Conservation (phyloP, 1,140 invertebrate genomes). For the Lepidurus arcticus region DNA sequence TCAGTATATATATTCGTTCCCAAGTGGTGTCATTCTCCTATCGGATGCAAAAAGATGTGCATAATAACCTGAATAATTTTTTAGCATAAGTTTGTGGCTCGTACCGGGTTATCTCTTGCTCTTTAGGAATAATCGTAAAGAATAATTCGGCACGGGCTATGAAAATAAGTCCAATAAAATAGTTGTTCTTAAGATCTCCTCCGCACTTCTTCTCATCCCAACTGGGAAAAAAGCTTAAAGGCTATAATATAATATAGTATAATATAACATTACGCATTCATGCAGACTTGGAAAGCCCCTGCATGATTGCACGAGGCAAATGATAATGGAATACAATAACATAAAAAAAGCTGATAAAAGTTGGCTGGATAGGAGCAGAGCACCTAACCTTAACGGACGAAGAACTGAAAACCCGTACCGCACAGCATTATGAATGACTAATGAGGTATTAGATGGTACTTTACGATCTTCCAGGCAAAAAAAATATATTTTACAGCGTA, state of each 20-base stretch:
- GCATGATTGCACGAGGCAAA: constrained; percentile 14
- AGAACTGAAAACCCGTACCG: constrained; percentile 14
- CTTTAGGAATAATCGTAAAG: neutral
- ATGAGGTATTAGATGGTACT: constrained; percentile 19
- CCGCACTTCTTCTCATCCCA: neutral
- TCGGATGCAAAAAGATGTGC: neutral
- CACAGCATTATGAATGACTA: constrained; percentile 19
- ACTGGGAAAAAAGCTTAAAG: neutral
- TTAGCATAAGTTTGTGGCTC: neutral
- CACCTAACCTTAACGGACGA: neutral
- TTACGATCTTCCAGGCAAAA: neutral
- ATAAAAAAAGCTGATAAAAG: constrained; percentile 14
- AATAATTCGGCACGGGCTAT: neutral
- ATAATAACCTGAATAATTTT: neutral
- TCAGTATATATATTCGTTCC: neutral
- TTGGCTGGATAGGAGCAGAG: constrained; percentile 6
- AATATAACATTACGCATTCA: constrained; percentile 17
- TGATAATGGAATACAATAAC: constrained; percentile 16
- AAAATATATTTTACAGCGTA: constrained; percentile 7
- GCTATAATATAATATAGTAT: neutral
- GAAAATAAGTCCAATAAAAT: constrained; percentile 1
- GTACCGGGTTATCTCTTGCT: neutral
- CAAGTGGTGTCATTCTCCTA: neutral
- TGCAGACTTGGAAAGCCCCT: neutral
- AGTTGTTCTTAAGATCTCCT: neutral